Conservation (phyloP, 2,888 invertebrate species). For the Drosophila bunnanda region DNA sequence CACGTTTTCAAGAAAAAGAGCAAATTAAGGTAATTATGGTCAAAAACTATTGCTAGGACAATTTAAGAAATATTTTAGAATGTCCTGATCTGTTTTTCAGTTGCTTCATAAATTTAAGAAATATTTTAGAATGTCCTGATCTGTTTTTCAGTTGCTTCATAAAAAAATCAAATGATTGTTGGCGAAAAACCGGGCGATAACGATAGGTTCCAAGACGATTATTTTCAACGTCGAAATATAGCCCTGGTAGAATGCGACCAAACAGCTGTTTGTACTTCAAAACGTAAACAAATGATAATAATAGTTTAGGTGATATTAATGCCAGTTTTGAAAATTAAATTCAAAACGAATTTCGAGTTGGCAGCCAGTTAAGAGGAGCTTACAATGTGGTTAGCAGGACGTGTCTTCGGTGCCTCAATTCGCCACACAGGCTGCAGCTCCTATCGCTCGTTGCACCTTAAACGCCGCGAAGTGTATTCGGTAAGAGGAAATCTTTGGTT, state of each 20-base stretch:
- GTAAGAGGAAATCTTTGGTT: constrained; percentile 32
- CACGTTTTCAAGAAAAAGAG: no score
- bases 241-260: background rate
- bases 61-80: no score
- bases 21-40: no score
- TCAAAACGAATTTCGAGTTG: background rate
- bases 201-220: no score
- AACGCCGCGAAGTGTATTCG: constrained; percentile 60
- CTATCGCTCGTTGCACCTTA: constrained; percentile 59
- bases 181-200: no score
- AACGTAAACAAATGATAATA: constrained; percentile 24
- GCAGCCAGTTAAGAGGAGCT: background rate
- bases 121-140: no score
- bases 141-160: no score
- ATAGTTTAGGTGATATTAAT: constrained; percentile 4
- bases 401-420: background rate
- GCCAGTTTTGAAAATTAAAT: constrained; percentile 1
- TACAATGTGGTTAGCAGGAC: constrained; percentile 26
- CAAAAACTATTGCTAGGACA: no score
- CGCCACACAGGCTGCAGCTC: background rate
- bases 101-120: no score
- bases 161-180: no score
- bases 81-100: no score
- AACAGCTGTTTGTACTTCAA: constrained; percentile 3
- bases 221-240: background rate